These are phyloP conservation scores for Apostichopus leukothele DNA, from an alignment of 53 echinoderm and acorn worm genomes.

Conservation along the genomic window DNA sequence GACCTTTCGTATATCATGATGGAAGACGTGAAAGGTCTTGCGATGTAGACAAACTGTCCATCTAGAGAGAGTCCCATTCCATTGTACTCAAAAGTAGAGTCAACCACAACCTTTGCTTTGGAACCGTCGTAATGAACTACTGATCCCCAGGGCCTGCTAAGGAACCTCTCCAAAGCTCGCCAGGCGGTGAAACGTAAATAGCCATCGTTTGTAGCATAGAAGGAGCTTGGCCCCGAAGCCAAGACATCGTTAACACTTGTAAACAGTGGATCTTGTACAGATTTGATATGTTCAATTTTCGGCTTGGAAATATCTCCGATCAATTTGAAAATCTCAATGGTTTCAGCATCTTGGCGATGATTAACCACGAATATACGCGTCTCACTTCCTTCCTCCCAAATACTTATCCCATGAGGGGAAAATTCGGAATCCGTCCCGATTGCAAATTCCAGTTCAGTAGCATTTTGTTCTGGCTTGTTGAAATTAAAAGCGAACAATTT, in stretches of 20 bases:
- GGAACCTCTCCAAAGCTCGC: slow-evolving; percentile 8
- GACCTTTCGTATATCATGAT: slow-evolving; percentile 31
- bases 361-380: slow-evolving; percentile 35
- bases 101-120: background rate
- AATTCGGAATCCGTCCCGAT: background rate
- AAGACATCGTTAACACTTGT: slow-evolving; percentile 42
- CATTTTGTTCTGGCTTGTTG: slow-evolving; percentile 35
- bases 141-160: slow-evolving; percentile 20
- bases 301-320: background rate
- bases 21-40: background rate
- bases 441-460: slow-evolving; percentile 9
- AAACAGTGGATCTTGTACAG: slow-evolving; percentile 25
- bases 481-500: slow-evolving; percentile 40
- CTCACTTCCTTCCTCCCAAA: slow-evolving; percentile 2
- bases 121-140: slow-evolving; percentile 42
- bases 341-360: slow-evolving; percentile 36
- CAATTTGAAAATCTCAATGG: slow-evolving; percentile 40
- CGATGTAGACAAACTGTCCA: slow-evolving; percentile 22
- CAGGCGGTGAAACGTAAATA: background rate
- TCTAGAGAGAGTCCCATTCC: slow-evolving; percentile 38
- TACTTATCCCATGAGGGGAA: slow-evolving; percentile 33
- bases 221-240: slow-evolving; percentile 24
- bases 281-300: slow-evolving; percentile 6
- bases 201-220: slow-evolving; percentile 46
- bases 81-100: slow-evolving; percentile 10